Evolutionary conservation across 2,888 invertebrate genomes (phyloP), one percentile per base, ranked within the genome.

Genomic region (Deilephila porcellus): DNA sequence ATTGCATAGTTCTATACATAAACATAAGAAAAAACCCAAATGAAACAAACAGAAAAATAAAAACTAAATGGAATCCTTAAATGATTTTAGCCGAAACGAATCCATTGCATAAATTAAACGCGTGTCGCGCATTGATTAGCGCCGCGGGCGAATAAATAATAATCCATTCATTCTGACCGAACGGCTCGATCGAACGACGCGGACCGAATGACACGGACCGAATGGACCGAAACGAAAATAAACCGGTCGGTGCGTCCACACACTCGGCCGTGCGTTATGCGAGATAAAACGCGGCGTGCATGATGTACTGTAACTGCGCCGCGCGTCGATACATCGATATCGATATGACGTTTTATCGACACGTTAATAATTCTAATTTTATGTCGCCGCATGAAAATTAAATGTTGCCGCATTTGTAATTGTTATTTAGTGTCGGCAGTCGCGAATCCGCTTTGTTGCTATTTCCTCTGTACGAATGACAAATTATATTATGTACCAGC

Each of bases 61-160:
- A 73, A 5, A 53, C 53, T 25, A 71, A 71, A 73, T 71, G 37
- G 70, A 73, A 73, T 52, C 70, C n/a, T 60, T 62, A 71, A 73
- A 73, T 73, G 70, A 80, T 80, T 80, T 76, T 79, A 81, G 80
- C 81, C 84, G 83, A 77, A 87, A 82, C 86, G 86, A 87, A 89
- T 88, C 81, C 81, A 80, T 81, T 82, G 86, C 85, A 88, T 89
- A 88, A 88, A 90, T 90, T 89, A 89, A 89, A 84, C 83, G 84
- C 84, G 83, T 86, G 87, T 88, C 87, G 85, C 84, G 83, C 86
- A 86, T 89, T 90, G 92, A 92, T 92, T 92, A 91, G 90, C 85
- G 90, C 88, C 88, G 87, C 89, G 80, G 86, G 89, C 89, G 86
- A 88, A 90, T 91, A 91, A 91, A 91, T 91, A 90, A 90, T 88